Percentiles rank a stretch among this genome's conserved stretches.
These are phyloP conservation scores for Sakesphorus luctuosus DNA, from an alignment of 2,113 vertebrate genomes.

Conservation along the genomic window DNA sequence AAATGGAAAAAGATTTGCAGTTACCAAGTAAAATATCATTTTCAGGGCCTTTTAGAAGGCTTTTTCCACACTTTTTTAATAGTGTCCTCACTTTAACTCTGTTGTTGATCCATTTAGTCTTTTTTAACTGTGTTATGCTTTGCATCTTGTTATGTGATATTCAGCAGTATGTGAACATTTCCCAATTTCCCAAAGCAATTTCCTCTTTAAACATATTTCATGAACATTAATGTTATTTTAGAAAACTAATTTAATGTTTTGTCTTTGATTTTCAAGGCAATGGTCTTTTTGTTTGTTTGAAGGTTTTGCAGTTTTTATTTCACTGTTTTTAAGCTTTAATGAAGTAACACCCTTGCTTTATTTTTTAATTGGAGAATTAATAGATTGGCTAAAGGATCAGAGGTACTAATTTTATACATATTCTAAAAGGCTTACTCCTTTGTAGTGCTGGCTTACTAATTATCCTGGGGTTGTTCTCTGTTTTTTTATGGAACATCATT, in stretches of 20 bases:
- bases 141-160: not conserved
- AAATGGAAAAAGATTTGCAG: not conserved
- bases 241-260: conserved; percentile 34
- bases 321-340: conserved; percentile 15
- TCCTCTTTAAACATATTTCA: conserved; percentile 41
- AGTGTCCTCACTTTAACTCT: not conserved
- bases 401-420: not conserved
- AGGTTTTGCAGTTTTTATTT: not conserved
- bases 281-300: not conserved
- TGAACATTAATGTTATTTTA: conserved; percentile 24
- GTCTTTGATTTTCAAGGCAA: conserved; percentile 48
- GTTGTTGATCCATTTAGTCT: not conserved
- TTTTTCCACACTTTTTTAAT: not conserved
- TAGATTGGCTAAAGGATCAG: conserved; percentile 45
- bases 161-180: not conserved
- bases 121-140: not conserved
- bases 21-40: not conserved
- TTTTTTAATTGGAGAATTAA: conserved; percentile 29
- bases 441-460: conserved; percentile 32
- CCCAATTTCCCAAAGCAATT: conserved; percentile 60
- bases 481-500: not conserved
- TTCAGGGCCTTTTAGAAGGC: not conserved
- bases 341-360: not conserved
- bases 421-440: not conserved
- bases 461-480: not conserved